Base-by-base conservation (phyloP, 1,140 invertebrate genomes). In the Pararge aegeria region DNA sequence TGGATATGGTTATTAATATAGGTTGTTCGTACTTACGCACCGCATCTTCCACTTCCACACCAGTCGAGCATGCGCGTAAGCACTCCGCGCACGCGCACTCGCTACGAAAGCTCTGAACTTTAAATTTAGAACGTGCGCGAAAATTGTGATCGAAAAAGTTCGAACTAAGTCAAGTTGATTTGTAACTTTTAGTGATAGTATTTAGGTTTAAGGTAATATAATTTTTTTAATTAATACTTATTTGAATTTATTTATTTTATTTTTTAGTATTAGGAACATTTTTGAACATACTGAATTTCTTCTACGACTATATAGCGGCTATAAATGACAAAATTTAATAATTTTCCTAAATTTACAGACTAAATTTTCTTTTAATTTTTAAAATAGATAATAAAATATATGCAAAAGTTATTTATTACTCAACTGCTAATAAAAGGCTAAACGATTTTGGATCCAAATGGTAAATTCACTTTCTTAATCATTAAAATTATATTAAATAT, bases 41-140 rank as follows among this genome's bases (percentile, higher is more conserved):
- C n/a, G n/a, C 7, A 29, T 49, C 21, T 49, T 49, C 42, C 12
- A 5, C 21, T 49, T 49, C 42, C 12, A 5, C 15, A 12, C 48
- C 75, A 82, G 78, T 80, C 68, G 70, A 68, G 71, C 60, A 58
- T 70, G 78, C 73, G 80, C 73, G 72, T 64, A 71, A 68, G 72
- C 62, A 65, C 60, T 53, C 63, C 61, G 82, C 80, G 80, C 78
- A 80, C 77, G 82, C 80, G 82, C 75, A 62, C 63, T 69, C 56
- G 61, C 29, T 55, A 55, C 57, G 55, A 66, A 55, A 60, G 52
- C 42, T 44, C 46, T n/a, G 29, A 48, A n/a, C 20, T 24, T 55
- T 50, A 16, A 50, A 50, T 50, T 55, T 15, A n/a, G 46, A 49
- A 49, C 16, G 46, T 19, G 18, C 63, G 53, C 44, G 51, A 38